Conservation (phyloP, 2,113 vertebrate species). For the Sylvietta virens region DNA sequence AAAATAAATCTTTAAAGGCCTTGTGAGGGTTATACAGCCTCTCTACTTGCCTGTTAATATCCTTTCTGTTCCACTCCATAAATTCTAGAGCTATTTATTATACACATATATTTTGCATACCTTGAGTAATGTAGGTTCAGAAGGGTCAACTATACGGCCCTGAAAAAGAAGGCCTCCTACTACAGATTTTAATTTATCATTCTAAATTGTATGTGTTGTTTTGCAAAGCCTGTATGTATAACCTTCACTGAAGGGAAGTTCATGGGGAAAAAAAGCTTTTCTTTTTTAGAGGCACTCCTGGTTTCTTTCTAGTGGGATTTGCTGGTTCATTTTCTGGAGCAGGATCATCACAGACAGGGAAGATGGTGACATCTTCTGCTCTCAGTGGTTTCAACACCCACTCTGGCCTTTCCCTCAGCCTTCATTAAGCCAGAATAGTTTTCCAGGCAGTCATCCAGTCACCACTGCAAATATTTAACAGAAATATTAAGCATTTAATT, state of each 20-base stretch:
- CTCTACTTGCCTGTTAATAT: conserved; percentile 68
- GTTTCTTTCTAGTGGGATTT: not conserved
- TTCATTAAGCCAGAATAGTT: not conserved
- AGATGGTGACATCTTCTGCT: conserved; percentile 27
- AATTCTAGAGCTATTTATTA: conserved; percentile 68
- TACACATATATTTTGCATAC: conserved; percentile 69
- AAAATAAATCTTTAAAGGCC: conserved; percentile 68
- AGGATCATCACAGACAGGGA: not conserved
- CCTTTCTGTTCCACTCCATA: conserved; percentile 69
- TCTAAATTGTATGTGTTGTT: conserved; percentile 43
- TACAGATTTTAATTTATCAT: conserved; percentile 54
- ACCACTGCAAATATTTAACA: not conserved
- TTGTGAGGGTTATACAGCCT: conserved; percentile 65
- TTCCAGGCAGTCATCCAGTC: not conserved
- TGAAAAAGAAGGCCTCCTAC: conserved; percentile 57
- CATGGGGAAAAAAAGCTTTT: conserved; percentile 36
- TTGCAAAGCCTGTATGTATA: conserved; percentile 36
- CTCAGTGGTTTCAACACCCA: not conserved
- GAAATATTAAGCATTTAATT: not conserved
- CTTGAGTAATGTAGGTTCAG: conserved; percentile 63
- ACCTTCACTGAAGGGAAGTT: conserved; percentile 49
- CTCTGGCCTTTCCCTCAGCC: not conserved
- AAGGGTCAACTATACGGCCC: conserved; percentile 61
- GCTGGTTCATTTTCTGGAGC: conserved; percentile 20
- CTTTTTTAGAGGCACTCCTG: conserved; percentile 25